Base-by-base conservation (phyloP, 2,113 vertebrate genomes). In the Prolemur simus region DNA sequence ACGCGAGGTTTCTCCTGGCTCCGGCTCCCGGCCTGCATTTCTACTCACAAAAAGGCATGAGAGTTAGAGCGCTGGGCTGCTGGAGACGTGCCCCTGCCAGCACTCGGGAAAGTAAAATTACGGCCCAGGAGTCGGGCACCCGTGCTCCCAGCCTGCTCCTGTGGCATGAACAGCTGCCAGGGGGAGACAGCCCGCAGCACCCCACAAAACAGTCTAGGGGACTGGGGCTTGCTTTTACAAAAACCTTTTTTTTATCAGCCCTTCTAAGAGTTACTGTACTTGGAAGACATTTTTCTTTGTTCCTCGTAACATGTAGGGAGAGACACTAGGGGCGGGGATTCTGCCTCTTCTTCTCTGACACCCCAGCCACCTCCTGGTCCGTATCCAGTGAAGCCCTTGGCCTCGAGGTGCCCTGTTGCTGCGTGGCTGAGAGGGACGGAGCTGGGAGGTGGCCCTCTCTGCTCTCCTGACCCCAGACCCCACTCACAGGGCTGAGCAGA, bases 251-350 rank as follows among this genome's bases (percentile, higher is more conserved):
- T 21, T 54, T 9, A 39, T 23, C 21, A 15, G 52, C 45, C 13
- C 78, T 85, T 66, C 82, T 45, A 66, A 45, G 66, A 76, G n/a
- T 37, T 37, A 20, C 17, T 42, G 20, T 52, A 21, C 34, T 58
- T 42, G 74, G 64, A 78, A 58, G 73, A n/a, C 45, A 29, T 37
- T 81, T 58, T 71, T 23, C 58, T 71, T 68, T 82, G 73, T 74
- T 89, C 47, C 54, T 58, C 34, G 8, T 52, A 29, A 52, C 4
- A 66, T 5, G 8, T 2, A 12, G 25, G 20, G 39, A 54, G 39
- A 49, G n/a, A 63, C 20, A 27, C 15, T 5, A n/a, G 34, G 21
- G 6, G 15, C 4, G 0, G 5, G 4, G 2, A 12, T 0, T 6
- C 45, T 68, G 21, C 29, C 9, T 45, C 18, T 39, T 39, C 69